Conservation (phyloP, 2,113 vertebrate species). For the Tychaedon coryphoeus region DNA sequence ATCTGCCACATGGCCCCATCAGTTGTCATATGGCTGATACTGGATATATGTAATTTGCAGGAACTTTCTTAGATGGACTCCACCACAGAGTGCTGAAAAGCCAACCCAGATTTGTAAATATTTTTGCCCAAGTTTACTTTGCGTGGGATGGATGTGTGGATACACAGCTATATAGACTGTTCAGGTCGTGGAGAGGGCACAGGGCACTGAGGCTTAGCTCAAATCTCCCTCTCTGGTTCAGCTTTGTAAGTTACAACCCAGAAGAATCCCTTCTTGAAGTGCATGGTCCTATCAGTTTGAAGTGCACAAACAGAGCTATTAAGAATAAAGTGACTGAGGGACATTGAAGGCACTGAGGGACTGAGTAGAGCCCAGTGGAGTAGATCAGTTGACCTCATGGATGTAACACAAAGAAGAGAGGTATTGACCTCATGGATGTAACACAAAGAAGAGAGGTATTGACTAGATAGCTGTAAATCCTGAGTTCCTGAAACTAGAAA, state of each 20-base stretch:
- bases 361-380: not conserved
- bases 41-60: not conserved
- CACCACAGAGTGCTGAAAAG: not conserved
- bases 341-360: accelerated
- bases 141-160: too few species aligned
- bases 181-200: not conserved
- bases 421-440: not conserved
- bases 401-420: not conserved
- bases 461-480: not conserved
- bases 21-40: not conserved
- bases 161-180: not conserved
- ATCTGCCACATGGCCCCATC: not conserved
- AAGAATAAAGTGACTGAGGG: not conserved
- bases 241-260: not conserved
- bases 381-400: not conserved
- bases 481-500: not conserved
- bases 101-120: not conserved
- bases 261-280: not conserved
- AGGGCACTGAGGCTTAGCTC: not conserved
- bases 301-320: not conserved
- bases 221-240: not conserved
- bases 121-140: not conserved
- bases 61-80: not conserved
- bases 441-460: not conserved
- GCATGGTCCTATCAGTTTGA: not conserved